Conservation (phyloP, 2,888 invertebrate genomes). For the Hetaerina titia region DNA sequence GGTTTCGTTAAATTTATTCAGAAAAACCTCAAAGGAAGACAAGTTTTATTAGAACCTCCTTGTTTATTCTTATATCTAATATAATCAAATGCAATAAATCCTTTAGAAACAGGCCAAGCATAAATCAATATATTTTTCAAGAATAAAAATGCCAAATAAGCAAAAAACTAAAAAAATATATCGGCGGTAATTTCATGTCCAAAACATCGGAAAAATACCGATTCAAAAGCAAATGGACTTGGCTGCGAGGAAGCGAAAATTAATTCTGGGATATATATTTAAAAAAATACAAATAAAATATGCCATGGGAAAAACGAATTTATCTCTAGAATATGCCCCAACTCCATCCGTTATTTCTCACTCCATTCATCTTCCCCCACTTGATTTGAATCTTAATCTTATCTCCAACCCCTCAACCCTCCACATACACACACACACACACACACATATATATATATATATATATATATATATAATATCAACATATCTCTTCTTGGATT, state of each 20-base stretch:
- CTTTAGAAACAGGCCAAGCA: background rate
- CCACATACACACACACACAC: background rate
- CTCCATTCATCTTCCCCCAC: conserved; percentile 20
- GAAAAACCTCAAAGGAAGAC: too few relatives aligned
- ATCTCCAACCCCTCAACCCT: background rate
- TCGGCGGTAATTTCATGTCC: background rate
- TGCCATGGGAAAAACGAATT: background rate
- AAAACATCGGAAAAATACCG: background rate
- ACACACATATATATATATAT: background rate
- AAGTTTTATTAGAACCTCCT: background rate
- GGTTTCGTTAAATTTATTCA: too few relatives aligned
- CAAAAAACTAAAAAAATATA: background rate
- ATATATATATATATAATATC: background rate
- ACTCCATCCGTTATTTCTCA: conserved; percentile 38
- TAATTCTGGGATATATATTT: background rate
- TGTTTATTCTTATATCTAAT: background rate
- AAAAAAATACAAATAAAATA: background rate
- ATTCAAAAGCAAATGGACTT: conserved; percentile 11
- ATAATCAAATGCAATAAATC: background rate
- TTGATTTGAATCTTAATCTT: conserved; percentile 34
- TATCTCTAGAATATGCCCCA: conserved; percentile 1
- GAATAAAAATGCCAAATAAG: background rate
- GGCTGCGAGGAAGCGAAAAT: background rate
- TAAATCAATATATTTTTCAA: background rate
- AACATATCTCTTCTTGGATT: background rate